Evolutionary conservation across 2,797 vertebrate genomes (phyloP).

Genomic region (Squalus acanthias): DNA sequence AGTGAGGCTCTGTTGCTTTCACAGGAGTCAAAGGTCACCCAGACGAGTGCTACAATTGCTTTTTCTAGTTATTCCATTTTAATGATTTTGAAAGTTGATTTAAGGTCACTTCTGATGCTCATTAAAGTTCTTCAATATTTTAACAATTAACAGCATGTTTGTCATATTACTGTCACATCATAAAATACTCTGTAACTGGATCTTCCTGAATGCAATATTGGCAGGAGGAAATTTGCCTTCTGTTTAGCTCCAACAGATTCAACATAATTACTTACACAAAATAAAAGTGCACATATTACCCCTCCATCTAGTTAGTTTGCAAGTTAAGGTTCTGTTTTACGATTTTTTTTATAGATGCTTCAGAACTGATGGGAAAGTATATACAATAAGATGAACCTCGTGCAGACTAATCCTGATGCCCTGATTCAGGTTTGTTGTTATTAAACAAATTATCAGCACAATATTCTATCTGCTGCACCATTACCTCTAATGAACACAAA

Average conservation of each 20-base stretch:
- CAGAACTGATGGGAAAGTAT: conserved; percentile 54
- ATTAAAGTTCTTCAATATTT: neutral
- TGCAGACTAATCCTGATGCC: conserved; percentile 61
- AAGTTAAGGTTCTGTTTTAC: conserved; percentile 60
- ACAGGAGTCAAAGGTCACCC: neutral
- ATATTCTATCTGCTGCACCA: conserved; percentile 46
- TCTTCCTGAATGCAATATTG: neutral
- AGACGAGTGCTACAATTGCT: neutral
- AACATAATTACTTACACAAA: neutral
- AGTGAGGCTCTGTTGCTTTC: neutral
- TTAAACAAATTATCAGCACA: conserved; percentile 63
- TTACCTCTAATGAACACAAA: neutral
- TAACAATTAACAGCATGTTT: neutral
- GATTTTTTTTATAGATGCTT: conserved; percentile 47
- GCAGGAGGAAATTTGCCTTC: neutral
- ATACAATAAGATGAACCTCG: conserved; percentile 63
- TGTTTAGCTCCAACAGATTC: neutral
- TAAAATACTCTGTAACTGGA: neutral
- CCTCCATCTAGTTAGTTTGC: conserved; percentile 71
- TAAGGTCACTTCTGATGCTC: neutral
- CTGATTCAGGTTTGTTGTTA: conserved; percentile 70
- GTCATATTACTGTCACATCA: too few species aligned
- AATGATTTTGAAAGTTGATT: conserved; percentile 5
- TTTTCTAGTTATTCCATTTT: neutral
- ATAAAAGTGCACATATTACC: conserved; percentile 49